Percentiles rank a stretch among this genome's conserved stretches.
phyloP scores from a whole-genome alignment of 53 echinoderm and acorn worm genomes.

The Glandiceps talaboti region DNA sequence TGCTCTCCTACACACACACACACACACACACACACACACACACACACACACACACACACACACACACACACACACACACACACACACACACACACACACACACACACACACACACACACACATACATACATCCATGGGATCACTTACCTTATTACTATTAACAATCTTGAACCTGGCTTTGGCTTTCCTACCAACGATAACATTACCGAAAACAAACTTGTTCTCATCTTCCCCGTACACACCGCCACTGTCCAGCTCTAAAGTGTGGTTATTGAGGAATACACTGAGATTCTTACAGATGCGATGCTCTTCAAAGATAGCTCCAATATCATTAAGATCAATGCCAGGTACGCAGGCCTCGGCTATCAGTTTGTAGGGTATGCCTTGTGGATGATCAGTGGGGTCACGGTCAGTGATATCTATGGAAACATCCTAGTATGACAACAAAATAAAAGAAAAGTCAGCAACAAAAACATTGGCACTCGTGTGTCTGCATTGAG shows the following conservation, averaged over 20 bases:
- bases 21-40: too few relatives aligned
- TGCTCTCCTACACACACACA: too few relatives aligned
- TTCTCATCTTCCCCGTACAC: constrained; percentile 98
- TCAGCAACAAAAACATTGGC: too few relatives aligned
- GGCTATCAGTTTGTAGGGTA: constrained; percentile 97
- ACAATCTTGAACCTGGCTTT: constrained; percentile 91
- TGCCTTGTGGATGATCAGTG: constrained; percentile 86
- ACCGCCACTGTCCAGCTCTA: constrained; percentile 90
- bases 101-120: too few relatives aligned
- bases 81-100: too few relatives aligned
- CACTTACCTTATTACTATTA: constrained; percentile 86
- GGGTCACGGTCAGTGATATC: constrained; percentile 97
- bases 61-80: too few relatives aligned
- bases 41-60: too few relatives aligned
- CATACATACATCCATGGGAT: too few relatives aligned
- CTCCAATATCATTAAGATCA: constrained; percentile 73
- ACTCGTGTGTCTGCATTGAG: too few relatives aligned
- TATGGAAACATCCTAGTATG: constrained; percentile 71
- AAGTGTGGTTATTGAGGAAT: constrained; percentile 90
- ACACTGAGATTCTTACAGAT: constrained; percentile 92
- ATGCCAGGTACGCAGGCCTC: constrained; percentile 96
- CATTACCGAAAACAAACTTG: constrained; percentile 95
- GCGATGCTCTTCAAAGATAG: constrained; percentile 96
- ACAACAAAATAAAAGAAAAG: too few relatives aligned
- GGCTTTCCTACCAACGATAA: constrained; percentile 85